Conservation (phyloP, 2,113 vertebrate species). For the Hippolais icterina region DNA sequence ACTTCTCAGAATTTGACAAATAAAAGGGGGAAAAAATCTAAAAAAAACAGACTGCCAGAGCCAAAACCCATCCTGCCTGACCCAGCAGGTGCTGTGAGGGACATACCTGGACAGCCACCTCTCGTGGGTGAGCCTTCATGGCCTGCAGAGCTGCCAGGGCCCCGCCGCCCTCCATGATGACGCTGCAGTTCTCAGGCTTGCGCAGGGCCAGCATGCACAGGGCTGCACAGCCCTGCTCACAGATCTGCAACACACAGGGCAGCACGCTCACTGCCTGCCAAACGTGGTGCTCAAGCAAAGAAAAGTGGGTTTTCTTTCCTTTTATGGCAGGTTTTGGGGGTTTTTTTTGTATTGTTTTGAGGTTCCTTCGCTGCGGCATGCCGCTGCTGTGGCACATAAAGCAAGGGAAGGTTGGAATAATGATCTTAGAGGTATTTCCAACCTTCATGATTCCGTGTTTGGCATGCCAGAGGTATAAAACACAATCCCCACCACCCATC, state of each 20-base stretch:
- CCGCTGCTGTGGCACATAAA: rapidly evolving
- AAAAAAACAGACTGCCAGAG: rapidly evolving
- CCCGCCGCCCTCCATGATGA: slow-evolving; percentile 90
- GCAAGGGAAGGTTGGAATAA: not conserved
- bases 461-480: not conserved
- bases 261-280: not conserved
- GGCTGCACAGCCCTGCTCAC: slow-evolving; percentile 90
- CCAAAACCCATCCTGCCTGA: no score
- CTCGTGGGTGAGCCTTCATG: slow-evolving; percentile 85
- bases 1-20: rapidly evolving
- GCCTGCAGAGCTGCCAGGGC: slow-evolving; percentile 85
- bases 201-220: slow-evolving; percentile 87
- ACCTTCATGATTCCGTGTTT: not conserved
- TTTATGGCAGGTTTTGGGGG: rapidly evolving
- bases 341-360: rapidly evolving
- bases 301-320: rapidly evolving
- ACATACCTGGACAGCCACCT: slow-evolving; percentile 85
- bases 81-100: not conserved
- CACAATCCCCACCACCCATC: rapidly evolving
- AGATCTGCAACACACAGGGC: slow-evolving; percentile 76
- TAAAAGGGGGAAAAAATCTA: not conserved
- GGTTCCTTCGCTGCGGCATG: not conserved
- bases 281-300: rapidly evolving
- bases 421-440: not conserved
- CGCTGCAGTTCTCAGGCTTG: slow-evolving; percentile 88